Percentiles rank a stretch among this genome's conserved stretches.
These are phyloP conservation scores for Loriculus beryllinus DNA, from an alignment of 2,797 vertebrate species.

Conservation along the genomic window DNA sequence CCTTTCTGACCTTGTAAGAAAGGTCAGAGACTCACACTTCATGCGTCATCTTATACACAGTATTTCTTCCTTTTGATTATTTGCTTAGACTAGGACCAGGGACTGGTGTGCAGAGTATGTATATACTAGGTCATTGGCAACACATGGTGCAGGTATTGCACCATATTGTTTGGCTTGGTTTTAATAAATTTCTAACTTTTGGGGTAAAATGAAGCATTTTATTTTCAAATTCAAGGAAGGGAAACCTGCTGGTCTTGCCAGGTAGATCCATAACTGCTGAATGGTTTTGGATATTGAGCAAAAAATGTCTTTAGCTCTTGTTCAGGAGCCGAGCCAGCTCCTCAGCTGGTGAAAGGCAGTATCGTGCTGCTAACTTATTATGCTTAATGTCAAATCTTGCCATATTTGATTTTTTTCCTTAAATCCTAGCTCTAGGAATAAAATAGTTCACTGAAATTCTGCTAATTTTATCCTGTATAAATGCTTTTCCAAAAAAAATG, in stretches of 20 bases:
- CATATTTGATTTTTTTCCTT: background rate
- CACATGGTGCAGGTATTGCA: rapidly evolving
- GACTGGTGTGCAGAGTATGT: rapidly evolving
- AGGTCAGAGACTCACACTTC: background rate
- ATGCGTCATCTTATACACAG: background rate
- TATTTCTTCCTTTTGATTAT: background rate
- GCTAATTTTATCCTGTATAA: background rate
- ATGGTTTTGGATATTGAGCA: background rate
- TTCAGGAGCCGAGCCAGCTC: background rate
- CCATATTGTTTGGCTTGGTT: rapidly evolving
- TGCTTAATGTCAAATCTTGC: background rate
- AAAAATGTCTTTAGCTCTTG: background rate
- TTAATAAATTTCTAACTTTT: background rate
- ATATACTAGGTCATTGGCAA: background rate
- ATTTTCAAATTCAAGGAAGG: background rate
- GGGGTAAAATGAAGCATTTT: rapidly evolving
- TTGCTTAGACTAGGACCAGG: background rate
- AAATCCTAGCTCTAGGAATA: background rate
- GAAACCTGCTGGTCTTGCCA: background rate
- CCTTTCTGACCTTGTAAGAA: background rate
- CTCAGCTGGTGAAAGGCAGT: background rate
- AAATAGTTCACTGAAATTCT: background rate
- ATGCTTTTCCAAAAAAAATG: background rate
- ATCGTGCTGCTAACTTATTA: background rate
- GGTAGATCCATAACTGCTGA: background rate